phyloP scores from a whole-genome alignment of 2,113 vertebrate genomes.

The Ascaphus truei region DNA sequence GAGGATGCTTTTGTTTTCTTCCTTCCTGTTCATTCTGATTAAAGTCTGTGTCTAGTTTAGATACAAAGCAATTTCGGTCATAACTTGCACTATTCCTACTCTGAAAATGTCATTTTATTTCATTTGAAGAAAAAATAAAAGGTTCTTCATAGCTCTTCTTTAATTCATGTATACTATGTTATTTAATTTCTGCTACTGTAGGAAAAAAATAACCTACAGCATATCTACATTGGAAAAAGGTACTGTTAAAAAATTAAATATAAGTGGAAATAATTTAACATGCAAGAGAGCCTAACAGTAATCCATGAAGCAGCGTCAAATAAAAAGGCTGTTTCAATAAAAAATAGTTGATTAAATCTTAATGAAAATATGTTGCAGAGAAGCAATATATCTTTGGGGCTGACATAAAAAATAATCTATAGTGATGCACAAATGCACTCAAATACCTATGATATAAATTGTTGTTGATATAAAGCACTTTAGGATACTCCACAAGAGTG shows the following conservation, averaged over 20 bases:
- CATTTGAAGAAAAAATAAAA: no score
- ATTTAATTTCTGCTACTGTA: no score
- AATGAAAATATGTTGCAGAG: conserved; percentile 38
- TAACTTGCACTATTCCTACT: no score
- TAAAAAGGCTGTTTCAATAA: conserved; percentile 33
- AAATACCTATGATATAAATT: conserved; percentile 42
- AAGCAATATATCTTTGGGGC: conserved; percentile 34
- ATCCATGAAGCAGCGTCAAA: conserved; percentile 14
- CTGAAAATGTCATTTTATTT: no score
- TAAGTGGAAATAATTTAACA: conserved; percentile 1
- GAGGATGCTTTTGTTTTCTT: no score
- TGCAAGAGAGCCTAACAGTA: background rate
- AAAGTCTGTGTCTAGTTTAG: no score
- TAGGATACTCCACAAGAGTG: conserved; percentile 38
- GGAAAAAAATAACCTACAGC: no score
- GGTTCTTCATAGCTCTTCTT: no score
- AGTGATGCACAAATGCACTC: conserved; percentile 46
- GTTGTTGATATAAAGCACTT: conserved; percentile 42
- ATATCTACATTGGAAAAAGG: background rate
- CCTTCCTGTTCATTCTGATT: no score
- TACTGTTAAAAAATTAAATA: conserved; percentile 8
- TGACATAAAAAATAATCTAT: conserved; percentile 49
- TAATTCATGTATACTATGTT: no score
- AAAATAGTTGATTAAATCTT: conserved; percentile 45
- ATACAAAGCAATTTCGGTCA: no score